Evolutionary conservation across 2,797 vertebrate species (phyloP).

Genomic region (Xyrichtys novacula): DNA sequence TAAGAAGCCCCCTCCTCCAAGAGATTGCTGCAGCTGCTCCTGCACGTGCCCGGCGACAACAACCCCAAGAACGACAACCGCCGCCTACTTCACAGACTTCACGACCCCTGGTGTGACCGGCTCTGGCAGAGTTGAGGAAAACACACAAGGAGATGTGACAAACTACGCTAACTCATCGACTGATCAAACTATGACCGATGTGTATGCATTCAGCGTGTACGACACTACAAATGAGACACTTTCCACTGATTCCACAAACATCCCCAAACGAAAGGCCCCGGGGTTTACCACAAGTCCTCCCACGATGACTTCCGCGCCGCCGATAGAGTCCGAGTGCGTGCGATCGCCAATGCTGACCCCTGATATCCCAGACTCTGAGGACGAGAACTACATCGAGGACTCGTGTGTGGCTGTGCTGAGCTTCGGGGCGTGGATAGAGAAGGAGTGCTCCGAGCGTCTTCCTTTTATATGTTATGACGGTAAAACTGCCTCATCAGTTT

Average conservation of each 20-base stretch:
- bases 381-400: conserved; percentile 49
- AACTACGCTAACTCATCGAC: no score
- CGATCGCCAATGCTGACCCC: background rate
- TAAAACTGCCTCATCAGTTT: no score
- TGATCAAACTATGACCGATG: background rate
- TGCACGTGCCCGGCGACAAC: conserved; percentile 34
- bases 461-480: conserved; percentile 85
- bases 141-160: accelerated
- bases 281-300: background rate
- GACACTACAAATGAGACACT: background rate
- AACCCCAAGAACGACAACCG: accelerated
- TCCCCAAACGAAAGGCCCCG: background rate
- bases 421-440: conserved; percentile 81
- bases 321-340: background rate
- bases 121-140: no score
- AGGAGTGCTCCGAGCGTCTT: conserved; percentile 56
- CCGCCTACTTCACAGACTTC: background rate
- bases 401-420: conserved; percentile 77
- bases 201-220: background rate
- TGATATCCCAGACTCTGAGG: background rate
- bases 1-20: conserved; percentile 16
- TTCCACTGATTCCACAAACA: background rate
- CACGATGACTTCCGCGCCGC: background rate
- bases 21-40: conserved; percentile 54
- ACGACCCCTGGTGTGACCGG: background rate